Base-by-base conservation (phyloP, 2,113 vertebrate species). In the Pelodiscus sinensis region DNA sequence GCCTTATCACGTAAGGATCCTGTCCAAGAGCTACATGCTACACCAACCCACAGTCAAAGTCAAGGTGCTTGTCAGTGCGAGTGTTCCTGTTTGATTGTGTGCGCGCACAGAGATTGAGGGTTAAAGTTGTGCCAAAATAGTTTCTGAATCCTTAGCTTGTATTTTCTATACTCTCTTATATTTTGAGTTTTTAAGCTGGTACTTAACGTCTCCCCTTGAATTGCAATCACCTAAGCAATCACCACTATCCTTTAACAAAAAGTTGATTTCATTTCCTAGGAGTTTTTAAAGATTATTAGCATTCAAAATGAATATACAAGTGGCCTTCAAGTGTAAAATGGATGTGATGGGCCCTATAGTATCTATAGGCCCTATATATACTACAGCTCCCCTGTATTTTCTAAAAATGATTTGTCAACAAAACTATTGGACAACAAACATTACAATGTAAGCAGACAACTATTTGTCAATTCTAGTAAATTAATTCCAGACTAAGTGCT, bases 51-150 rank as follows among this genome's bases (percentile, higher is more conserved):
- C 0, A 2, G 51, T n/a, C 79, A 19, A 19, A 27, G 81, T 21
- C 3, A 3, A 24, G 13, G 29, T 2, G 14, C 2, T 50, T 1
- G 4, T 0, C 57, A 11, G 2, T 1, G 16, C 19, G 71, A 14
- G 8, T 0, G 2, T 16, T 77, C 27, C 55, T 5, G 2, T 2
- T 9, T 3, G 13, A 79, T 44, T 16, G 38, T 35, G 51, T 7
- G 29, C n/a, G n/a, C n/a, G n/a, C n/a, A n/a, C 7, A 38, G 44
- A 24, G 44, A 84, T 2, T 10, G 14, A 51, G 54, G 0, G 0
- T 58, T 18, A 11, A 0, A 4, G 27, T 50, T 12, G 54, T 1
- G 2, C 27, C 50, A 27, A 27, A 58, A 12, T 11, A 1, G 22
- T 3, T 10, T 84, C 11, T 0, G 0, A 19, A 12, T 13, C 14